Evolutionary conservation across 2,888 invertebrate species (phyloP), one percentile per base, ranked within the genome.

Genomic region (Hypena proboscidalis): DNA sequence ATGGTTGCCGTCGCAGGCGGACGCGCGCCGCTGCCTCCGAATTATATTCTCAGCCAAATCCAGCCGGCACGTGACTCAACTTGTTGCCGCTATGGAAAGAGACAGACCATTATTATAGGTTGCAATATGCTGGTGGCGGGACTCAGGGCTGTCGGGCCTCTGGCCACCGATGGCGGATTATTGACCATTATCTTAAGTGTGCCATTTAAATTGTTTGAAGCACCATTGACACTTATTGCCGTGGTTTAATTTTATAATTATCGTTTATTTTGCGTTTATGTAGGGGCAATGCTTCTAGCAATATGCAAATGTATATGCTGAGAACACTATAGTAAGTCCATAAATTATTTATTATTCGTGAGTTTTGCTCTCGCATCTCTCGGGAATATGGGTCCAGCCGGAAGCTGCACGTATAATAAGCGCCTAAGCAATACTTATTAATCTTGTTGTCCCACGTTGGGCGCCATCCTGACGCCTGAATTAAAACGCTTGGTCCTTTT

Each of bases 41-140:
- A 83, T 85, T 80, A 85, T 82, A 83, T 86, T 82, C 80, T 70
- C 74, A 72, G 70, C 77, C 73, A 77, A 83, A 84, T 81, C 84
- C 78, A 63, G 55, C 74, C 70, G 72, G 88, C 89, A 89, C 90
- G 89, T 90, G 90, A 88, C 84, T 76, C 85, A 82, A 90, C 90
- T 90, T 90, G 90, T 90, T 90, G 89, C 90, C 82, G 76, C 62
- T 60, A 45, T 44, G 58, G 58, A 62, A 57, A 67, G 68, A 70
- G 70, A 71, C 67, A 62, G 59, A 66, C 62, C 60, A 31, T 53
- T 67, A 62, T 68, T 55, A 65, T 66, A 65, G 47, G 49, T 53
- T 50, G 67, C 55, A 64, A 59, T 52, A 66, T 44, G 54, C 49
- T 43, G 50, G 36, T 59, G 63, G 38, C 38, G 47, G 52, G 51